These are phyloP conservation scores for Cryptophagus acutangulus DNA, from an alignment of 2,888 invertebrate species.

Conservation along the genomic window DNA sequence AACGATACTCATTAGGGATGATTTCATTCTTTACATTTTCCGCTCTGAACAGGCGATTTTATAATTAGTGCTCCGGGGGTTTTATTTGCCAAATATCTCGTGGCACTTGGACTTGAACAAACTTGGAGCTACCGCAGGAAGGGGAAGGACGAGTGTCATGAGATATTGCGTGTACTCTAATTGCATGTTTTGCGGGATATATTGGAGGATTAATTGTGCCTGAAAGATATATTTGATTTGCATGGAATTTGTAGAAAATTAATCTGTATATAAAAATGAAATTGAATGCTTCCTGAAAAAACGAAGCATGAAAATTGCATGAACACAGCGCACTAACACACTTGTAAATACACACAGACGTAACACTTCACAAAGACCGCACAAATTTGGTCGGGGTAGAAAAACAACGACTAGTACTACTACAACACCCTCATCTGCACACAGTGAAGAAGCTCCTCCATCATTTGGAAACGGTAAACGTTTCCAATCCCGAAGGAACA, in stretches of 20 bases:
- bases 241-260: neutral
- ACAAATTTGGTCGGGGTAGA: conserved; percentile 45
- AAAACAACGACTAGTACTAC: conserved; percentile 44
- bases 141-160: no score
- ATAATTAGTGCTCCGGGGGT: no score
- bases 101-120: no score
- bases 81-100: no score
- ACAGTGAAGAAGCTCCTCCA: conserved; percentile 53
- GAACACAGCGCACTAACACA: conserved; percentile 37
- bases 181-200: no score
- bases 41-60: no score
- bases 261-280: neutral
- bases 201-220: no score
- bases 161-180: no score
- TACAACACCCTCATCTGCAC: conserved; percentile 62
- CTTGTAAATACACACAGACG: conserved; percentile 48
- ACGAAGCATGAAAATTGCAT: conserved; percentile 21
- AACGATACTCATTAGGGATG: no score
- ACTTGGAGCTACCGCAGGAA: no score
- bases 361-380: conserved; percentile 43
- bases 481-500: conserved; percentile 48
- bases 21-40: no score
- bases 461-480: conserved; percentile 51
- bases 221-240: neutral
- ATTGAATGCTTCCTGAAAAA: conserved; percentile 1